Percentiles rank a stretch among this genome's conserved stretches.
phyloP scores from a whole-genome alignment of 2,113 vertebrate genomes.

The Bufo bufo region DNA sequence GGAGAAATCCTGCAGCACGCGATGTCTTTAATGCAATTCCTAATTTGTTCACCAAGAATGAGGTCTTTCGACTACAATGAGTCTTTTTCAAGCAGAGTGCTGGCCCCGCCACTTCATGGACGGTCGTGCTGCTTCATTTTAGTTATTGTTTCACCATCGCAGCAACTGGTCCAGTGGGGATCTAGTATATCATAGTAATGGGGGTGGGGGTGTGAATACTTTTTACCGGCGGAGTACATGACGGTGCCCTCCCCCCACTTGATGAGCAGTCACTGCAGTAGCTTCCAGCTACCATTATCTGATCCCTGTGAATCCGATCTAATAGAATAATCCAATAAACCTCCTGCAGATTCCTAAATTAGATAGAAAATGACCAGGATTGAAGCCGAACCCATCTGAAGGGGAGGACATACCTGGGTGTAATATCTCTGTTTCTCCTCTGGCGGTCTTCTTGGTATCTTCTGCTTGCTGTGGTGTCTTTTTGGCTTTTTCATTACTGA shows the following conservation, averaged over 20 bases:
- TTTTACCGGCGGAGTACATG: not conserved
- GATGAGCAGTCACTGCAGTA: not conserved
- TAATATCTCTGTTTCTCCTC: too few species aligned
- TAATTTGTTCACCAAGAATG: too few species aligned
- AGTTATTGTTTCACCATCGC: too few species aligned
- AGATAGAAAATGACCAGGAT: not conserved
- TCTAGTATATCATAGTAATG: too few species aligned
- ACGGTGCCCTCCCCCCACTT: not conserved
- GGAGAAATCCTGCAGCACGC: too few species aligned
- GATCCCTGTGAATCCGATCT: not conserved
- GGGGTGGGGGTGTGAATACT: not conserved
- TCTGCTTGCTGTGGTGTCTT: not conserved
- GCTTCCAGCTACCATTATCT: not conserved
- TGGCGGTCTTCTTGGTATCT: not conserved
- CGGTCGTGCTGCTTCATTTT: too few species aligned
- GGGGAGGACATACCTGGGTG: not conserved
- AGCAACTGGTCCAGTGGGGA: too few species aligned
- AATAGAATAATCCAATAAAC: slow-evolving; percentile 15
- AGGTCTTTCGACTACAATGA: too few species aligned
- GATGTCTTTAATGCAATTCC: too few species aligned
- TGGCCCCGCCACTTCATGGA: too few species aligned
- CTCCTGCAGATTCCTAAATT: not conserved
- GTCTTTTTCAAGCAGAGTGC: too few species aligned
- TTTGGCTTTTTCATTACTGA: not conserved
- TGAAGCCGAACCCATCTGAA: not conserved